phyloP scores from a whole-genome alignment of 1,140 invertebrate genomes.

The Pachypeltis micranthus region DNA sequence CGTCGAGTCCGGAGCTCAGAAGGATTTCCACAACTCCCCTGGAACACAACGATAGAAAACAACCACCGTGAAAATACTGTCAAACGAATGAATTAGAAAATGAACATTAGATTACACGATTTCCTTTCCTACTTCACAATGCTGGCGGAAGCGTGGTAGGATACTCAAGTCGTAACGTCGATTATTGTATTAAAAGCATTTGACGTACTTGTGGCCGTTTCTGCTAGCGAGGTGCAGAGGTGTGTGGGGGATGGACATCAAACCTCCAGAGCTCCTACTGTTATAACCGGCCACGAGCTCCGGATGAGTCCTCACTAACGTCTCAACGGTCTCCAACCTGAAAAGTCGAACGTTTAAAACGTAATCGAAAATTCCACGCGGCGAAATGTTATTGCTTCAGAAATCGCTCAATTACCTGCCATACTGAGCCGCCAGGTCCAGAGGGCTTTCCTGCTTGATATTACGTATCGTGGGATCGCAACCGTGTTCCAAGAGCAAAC shows the following conservation, averaged over 20 bases:
- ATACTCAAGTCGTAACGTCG: too few relatives aligned
- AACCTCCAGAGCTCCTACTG: conserved; percentile 37
- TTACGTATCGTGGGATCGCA: conserved; percentile 86
- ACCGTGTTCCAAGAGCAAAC: conserved; percentile 68
- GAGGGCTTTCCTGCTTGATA: conserved; percentile 74
- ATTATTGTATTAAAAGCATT: too few relatives aligned
- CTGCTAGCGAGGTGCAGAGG: conserved; percentile 87
- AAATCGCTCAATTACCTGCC: conserved; percentile 48
- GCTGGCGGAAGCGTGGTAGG: too few relatives aligned
- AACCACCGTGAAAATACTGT: too few relatives aligned
- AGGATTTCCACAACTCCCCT: conserved; percentile 75
- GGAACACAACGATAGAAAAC: conserved; percentile 28
- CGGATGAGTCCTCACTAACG: conserved; percentile 67
- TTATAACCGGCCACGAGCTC: conserved; percentile 59
- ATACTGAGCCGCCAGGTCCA: conserved; percentile 89
- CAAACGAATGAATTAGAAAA: too few relatives aligned
- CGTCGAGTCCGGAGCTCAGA: conserved; percentile 71
- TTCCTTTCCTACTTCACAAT: too few relatives aligned
- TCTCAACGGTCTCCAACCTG: conserved; percentile 77
- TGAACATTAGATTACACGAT: background rate
- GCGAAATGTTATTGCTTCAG: background rate
- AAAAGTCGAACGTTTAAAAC: too few relatives aligned
- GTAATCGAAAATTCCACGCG: too few relatives aligned
- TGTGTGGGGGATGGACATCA: conserved; percentile 53
- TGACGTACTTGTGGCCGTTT: conserved; percentile 81